These are phyloP conservation scores for Anarsia innoxiella DNA, from an alignment of 2,888 invertebrate species.

Conservation along the genomic window DNA sequence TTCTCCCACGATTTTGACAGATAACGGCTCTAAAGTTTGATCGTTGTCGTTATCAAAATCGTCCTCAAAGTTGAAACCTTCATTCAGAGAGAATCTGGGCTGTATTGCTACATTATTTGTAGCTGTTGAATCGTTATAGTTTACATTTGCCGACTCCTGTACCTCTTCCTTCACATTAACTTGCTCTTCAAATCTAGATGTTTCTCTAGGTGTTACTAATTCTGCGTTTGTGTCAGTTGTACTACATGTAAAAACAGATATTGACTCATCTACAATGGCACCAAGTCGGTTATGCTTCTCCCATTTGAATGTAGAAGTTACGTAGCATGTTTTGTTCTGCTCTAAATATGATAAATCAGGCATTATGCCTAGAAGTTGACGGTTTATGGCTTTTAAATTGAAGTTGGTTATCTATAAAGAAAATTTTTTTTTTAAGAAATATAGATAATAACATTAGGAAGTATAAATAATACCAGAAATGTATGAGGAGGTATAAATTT, in stretches of 20 bases:
- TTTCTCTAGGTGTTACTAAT: constrained; percentile 16
- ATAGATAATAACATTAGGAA: too few species aligned
- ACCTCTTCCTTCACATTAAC: too few species aligned
- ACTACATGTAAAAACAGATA: constrained; percentile 39
- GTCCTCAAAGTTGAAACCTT: neutral
- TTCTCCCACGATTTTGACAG: constrained; percentile 10
- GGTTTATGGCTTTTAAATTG: constrained; percentile 36
- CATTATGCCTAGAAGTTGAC: constrained; percentile 30
- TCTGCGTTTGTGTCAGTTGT: constrained; percentile 23
- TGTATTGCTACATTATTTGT: constrained; percentile 25
- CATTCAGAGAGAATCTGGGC: constrained; percentile 6
- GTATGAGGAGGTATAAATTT: too few species aligned
- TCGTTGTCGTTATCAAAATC: constrained; percentile 22
- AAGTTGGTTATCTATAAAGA: constrained; percentile 44
- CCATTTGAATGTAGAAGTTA: constrained; percentile 46
- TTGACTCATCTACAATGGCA: constrained; percentile 22
- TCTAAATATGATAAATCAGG: constrained; percentile 41
- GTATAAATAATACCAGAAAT: too few species aligned
- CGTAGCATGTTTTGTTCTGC: constrained; percentile 34
- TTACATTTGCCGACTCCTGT: too few species aligned
- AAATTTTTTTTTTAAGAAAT: too few species aligned
- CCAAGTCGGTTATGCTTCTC: constrained; percentile 32
- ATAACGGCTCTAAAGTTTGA: constrained; percentile 14
- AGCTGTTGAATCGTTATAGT: too few species aligned
- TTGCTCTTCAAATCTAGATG: constrained; percentile 8